Conservation (phyloP, 2,797 vertebrate genomes). For the Fratercula arctica region DNA sequence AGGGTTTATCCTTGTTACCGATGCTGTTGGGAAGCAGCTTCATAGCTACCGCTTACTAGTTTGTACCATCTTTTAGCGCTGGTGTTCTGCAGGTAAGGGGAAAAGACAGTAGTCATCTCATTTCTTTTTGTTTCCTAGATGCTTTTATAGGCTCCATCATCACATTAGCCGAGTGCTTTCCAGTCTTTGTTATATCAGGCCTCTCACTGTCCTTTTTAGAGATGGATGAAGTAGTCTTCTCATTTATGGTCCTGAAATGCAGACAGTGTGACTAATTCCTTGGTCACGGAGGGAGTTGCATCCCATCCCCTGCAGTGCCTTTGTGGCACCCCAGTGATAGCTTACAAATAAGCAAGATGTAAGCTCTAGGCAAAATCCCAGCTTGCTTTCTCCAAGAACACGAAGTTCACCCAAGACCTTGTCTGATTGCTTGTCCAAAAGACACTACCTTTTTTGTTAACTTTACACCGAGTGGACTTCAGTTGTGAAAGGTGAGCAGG, state of each 20-base stretch:
- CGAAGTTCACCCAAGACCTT: not conserved
- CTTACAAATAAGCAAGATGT: not conserved
- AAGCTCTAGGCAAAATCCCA: not conserved
- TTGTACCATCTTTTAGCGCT: not conserved
- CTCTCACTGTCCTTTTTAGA: not conserved
- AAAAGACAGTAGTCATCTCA: not conserved
- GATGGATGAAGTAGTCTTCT: not conserved
- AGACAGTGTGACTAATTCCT: not conserved
- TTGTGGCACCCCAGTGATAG: not conserved
- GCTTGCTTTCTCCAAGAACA: not conserved
- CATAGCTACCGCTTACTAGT: not conserved
- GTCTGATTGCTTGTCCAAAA: not conserved
- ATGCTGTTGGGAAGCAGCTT: not conserved
- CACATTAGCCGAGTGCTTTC: not conserved
- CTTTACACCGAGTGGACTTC: rapidly evolving
- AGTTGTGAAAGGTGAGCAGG: not conserved
- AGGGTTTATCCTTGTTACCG: not conserved
- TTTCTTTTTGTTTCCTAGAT: not conserved
- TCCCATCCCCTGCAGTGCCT: not conserved
- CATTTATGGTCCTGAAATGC: not conserved
- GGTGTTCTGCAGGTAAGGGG: not conserved
- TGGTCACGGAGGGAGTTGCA: rapidly evolving
- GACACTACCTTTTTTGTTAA: not conserved
- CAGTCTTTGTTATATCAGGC: not conserved
- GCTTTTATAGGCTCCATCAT: not conserved